These are phyloP conservation scores for Heliornis fulica DNA, from an alignment of 2,113 vertebrate species.

Conservation along the genomic window DNA sequence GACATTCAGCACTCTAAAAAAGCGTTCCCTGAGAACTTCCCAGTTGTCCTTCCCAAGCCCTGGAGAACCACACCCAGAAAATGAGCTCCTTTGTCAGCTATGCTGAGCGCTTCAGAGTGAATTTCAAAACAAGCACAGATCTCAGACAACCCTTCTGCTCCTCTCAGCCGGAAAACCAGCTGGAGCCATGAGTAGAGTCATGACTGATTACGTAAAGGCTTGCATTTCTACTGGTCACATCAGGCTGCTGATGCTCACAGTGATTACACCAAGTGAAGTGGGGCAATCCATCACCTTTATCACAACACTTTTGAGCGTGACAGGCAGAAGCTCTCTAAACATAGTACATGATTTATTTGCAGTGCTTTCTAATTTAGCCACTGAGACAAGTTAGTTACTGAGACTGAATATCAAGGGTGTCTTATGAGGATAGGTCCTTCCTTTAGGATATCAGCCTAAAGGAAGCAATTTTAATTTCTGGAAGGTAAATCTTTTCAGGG, in stretches of 20 bases:
- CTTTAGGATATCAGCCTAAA: no score
- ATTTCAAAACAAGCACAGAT: background rate
- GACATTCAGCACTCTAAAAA: background rate
- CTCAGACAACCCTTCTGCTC: background rate
- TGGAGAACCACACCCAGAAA: background rate
- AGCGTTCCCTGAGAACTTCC: background rate
- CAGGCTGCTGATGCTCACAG: background rate
- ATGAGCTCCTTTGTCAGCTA: background rate
- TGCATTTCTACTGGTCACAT: background rate
- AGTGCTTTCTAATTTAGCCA: slow-evolving; percentile 19
- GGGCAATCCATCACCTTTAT: slow-evolving; percentile 39
- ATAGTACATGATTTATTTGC: slow-evolving; percentile 16
- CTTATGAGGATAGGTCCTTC: background rate
- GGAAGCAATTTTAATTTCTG: background rate
- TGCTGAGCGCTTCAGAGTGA: background rate
- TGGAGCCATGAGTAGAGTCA: background rate
- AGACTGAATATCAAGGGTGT: slow-evolving; percentile 31
- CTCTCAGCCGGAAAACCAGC: background rate
- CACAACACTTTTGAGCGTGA: background rate
- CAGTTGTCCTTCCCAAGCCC: background rate
- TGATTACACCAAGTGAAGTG: background rate
- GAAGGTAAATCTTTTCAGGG: background rate
- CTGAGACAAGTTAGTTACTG: background rate
- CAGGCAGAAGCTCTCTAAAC: background rate
- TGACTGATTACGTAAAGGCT: background rate